Evolutionary conservation across 2,113 vertebrate genomes (phyloP).

Genomic region (Prunella himalayana): DNA sequence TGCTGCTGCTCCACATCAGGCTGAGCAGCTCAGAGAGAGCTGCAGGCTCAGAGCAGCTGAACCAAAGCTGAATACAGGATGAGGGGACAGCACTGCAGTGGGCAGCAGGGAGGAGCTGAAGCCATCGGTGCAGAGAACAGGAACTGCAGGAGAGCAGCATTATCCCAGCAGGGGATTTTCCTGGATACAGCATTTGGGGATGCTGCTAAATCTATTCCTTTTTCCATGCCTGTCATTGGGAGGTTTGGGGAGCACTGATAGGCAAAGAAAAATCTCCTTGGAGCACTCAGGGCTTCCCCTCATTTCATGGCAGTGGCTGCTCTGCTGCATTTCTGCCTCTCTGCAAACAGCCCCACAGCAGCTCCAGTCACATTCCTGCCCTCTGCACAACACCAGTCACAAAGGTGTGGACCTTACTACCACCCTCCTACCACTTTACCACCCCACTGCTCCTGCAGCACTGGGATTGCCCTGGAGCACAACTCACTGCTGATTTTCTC

Average conservation of each 20-base stretch:
- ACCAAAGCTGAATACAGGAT: background rate
- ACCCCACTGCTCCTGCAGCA: background rate
- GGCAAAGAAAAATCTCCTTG: rapidly evolving
- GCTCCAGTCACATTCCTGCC: background rate
- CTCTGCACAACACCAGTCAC: background rate
- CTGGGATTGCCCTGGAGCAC: background rate
- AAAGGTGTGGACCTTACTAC: background rate
- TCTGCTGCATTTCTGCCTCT: background rate
- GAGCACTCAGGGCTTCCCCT: background rate
- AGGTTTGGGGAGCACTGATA: background rate
- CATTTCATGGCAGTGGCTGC: background rate
- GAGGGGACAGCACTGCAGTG: background rate
- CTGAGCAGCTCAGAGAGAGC: background rate
- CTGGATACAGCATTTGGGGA: background rate
- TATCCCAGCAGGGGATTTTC: background rate
- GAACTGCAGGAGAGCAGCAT: background rate
- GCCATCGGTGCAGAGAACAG: background rate
- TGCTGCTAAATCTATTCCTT: background rate
- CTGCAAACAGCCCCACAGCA: background rate
- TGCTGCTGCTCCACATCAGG: background rate
- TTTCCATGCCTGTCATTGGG: background rate
- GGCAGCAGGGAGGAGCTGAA: background rate
- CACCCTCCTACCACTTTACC: background rate
- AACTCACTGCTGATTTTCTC: background rate
- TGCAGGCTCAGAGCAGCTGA: background rate